Base-by-base conservation (phyloP, 2,113 vertebrate genomes). In the Apaloderma vittatum region DNA sequence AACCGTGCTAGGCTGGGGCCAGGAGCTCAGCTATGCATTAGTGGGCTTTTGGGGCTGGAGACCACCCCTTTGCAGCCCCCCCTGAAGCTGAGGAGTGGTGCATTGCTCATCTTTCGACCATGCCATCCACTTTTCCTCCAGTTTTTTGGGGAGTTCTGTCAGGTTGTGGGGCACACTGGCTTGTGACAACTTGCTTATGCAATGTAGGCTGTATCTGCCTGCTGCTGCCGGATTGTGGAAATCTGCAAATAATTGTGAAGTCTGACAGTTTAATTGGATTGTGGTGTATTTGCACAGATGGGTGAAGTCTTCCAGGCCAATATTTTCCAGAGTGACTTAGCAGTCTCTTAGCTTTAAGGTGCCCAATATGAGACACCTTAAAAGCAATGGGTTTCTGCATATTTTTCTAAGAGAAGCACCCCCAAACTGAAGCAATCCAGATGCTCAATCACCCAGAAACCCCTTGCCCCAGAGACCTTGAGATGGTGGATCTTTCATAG, bases 181-280 rank as follows among this genome's bases (percentile, higher is more conserved):
- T 95, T 76, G 66, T 0, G 0, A 70, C 73, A 91, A 46, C 40
- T 75, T 0, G 0, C 40, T 94, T 96, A 61, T 57, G 81, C 89
- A 95, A 85, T 22, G 11, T 48, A 45, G 77, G 17, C 80, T 85
- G 48, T 30, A 77, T 94, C 70, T 90, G 77, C 40, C 75, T 46
- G 65, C 76, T 72, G 57, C 80, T 57, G 62, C 76, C 24, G 26
- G 80, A 72, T 82, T 90, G 86, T 71, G 48, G 78, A 93, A 93
- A 93, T 95, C 94, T 97, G 91, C 76, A 96, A 96, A 93, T 95
- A 95, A 95, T 90, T 96, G 87, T 9, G 1, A 75, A 89, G 87
- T 96, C 95, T 93, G 81, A 57, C 8, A 16, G 70, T 91, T 91
- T 95, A 94, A 97, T 93, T 93, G 94, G 86, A 94, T 93, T 91